These are phyloP conservation scores for Hestina assimilis DNA, from an alignment of 1,140 invertebrate genomes.

Conservation along the genomic window DNA sequence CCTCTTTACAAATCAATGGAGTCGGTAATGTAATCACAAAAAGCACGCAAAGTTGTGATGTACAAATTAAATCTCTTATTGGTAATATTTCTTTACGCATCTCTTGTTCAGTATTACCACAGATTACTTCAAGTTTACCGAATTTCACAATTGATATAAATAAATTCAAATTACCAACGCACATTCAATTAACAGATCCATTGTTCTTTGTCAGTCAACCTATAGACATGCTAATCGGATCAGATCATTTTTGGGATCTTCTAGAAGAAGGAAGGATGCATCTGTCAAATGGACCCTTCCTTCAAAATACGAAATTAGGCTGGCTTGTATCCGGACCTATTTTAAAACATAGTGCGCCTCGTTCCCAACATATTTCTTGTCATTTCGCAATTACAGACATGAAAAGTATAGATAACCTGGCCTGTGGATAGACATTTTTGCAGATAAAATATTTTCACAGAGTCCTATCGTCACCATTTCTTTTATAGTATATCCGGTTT, in stretches of 20 bases:
- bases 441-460: too few relatives aligned
- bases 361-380: slow-evolving; percentile 13
- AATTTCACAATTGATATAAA: not conserved
- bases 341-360: not conserved
- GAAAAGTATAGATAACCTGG: too few relatives aligned
- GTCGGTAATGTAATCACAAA: slow-evolving; percentile 22
- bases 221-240: slow-evolving; percentile 35
- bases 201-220: slow-evolving; percentile 11
- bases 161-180: not conserved
- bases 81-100: slow-evolving; percentile 3
- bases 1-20: slow-evolving; percentile 25
- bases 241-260: slow-evolving; percentile 37
- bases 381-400: too few relatives aligned
- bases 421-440: too few relatives aligned
- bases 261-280: slow-evolving; percentile 25
- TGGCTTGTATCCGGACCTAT: slow-evolving; percentile 34
- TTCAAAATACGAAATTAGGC: slow-evolving; percentile 37
- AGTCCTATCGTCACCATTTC: too few relatives aligned
- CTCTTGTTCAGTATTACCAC: slow-evolving; percentile 23
- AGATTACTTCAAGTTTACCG: slow-evolving; percentile 15
- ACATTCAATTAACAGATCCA: slow-evolving; percentile 27
- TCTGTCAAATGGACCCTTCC: slow-evolving; percentile 21
- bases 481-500: too few relatives aligned
- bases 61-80: slow-evolving; percentile 5
- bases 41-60: slow-evolving; percentile 17